Percentiles rank a stretch among this genome's conserved stretches.
Conservation (phyloP, 2,113 vertebrate genomes). For the Leuciscus idus region DNA sequence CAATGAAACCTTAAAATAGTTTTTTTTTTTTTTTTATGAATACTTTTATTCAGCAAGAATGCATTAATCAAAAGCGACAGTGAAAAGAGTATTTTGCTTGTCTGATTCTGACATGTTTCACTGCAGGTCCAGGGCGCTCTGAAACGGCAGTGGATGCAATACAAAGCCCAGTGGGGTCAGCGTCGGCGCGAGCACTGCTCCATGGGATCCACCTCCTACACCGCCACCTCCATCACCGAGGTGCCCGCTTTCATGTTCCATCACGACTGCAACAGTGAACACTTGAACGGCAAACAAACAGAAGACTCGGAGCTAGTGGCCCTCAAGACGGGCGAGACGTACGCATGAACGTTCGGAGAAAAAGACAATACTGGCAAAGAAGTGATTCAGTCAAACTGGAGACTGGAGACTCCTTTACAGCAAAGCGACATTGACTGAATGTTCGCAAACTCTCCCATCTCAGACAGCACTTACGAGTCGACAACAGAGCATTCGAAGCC, state of each 20-base stretch:
- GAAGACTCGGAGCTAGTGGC: conserved; percentile 85
- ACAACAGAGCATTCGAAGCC: conserved; percentile 32
- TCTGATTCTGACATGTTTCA: neutral
- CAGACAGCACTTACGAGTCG: conserved; percentile 1
- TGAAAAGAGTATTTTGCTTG: no score
- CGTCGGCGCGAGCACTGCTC: conserved; percentile 83
- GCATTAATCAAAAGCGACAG: no score
- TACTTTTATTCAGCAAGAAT: no score
- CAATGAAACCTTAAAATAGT: no score
- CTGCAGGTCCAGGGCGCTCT: conserved; percentile 87
- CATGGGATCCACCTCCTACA: conserved; percentile 85
- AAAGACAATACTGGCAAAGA: neutral
- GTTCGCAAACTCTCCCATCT: conserved; percentile 42
- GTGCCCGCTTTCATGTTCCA: conserved; percentile 86
- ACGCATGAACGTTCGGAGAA: conserved; percentile 69
- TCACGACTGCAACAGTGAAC: conserved; percentile 80
- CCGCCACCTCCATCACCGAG: conserved; percentile 86
- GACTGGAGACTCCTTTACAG: conserved; percentile 28
- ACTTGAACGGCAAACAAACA: conserved; percentile 76
- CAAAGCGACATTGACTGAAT: conserved; percentile 18
- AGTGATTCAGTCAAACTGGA: neutral
- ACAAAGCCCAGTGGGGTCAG: conserved; percentile 88
- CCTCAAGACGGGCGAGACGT: conserved; percentile 82
- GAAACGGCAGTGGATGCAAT: conserved; percentile 91
- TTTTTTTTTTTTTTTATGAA: no score